Evolutionary conservation across 30 jellyfish, hydroid and myxozoan species (phyloP), one percentile per base, ranked within the genome.

Genomic region (Rhopilema esculentum): DNA sequence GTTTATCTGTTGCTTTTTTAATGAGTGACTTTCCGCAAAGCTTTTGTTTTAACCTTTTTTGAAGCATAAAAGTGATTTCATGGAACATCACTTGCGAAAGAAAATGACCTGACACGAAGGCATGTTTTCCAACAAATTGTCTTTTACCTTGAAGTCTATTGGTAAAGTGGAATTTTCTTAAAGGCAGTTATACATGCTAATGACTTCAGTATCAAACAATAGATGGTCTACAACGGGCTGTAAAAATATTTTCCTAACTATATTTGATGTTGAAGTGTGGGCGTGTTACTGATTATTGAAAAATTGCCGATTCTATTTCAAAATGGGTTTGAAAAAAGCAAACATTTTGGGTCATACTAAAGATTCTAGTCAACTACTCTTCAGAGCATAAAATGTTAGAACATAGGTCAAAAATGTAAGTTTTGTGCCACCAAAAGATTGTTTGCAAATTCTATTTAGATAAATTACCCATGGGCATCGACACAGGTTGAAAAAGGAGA

Each of bases 51-150:
- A 24, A 16, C 30, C 79, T 69, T 69, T 69, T 24, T 69, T 27
- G 6, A 24, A 17, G 79, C 79, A 69, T 21, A 69, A 2, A 17
- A 17, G 51, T 15, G 52, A 4, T 69, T 69, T 19, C 79, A 4
- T 69, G 51, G 9, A 21, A 69, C 79, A 69, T 69, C 79, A 2
- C 51, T 69, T 69, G 79, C 7, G 30, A 21, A 69, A 17, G 79
- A 69, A 69, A 69, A 69, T 21, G 51, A 20, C 51, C 79, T 69
- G 26, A 69, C 52, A 21, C 79, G 79, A 24, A 69, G 51, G 51
- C 79, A 69, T 69, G 79, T 27, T 69, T 69, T 69, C 79, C 48
- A 69, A 29, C 79, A 69, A 20, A 69, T 69, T 69, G 30, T 69
- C 20, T 69, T 69, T 69, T 69, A 69, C 79, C 30, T 69, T 50